These are phyloP conservation scores for Galleria mellonella DNA, from an alignment of 1,140 invertebrate species.

Conservation along the genomic window DNA sequence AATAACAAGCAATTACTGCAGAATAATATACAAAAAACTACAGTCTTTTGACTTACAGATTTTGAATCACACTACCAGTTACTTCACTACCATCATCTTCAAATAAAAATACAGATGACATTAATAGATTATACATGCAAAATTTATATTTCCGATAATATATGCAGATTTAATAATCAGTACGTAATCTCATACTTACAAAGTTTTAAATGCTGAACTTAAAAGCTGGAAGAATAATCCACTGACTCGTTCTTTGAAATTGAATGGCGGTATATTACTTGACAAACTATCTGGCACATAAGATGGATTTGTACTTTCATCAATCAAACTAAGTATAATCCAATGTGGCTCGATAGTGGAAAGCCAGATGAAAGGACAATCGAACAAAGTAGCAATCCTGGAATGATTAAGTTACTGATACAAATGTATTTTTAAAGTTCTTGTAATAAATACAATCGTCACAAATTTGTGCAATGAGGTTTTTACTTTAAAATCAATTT, in stretches of 20 bases:
- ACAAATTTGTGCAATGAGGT: too few relatives aligned
- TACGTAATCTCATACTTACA: constrained; percentile 19
- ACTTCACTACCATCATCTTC: too few relatives aligned
- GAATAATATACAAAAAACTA: too few relatives aligned
- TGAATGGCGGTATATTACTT: constrained; percentile 15
- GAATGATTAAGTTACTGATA: background rate
- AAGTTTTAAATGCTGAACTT: constrained; percentile 6
- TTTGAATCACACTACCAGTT: too few relatives aligned
- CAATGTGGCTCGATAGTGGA: constrained; percentile 35
- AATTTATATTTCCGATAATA: too few relatives aligned
- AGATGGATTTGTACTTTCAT: constrained; percentile 35
- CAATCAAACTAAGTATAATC: constrained; percentile 28
- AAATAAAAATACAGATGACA: too few relatives aligned
- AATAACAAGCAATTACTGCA: too few relatives aligned
- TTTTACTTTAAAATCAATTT: background rate
- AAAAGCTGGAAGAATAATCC: constrained; percentile 15
- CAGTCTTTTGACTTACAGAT: too few relatives aligned
- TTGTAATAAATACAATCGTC: too few relatives aligned
- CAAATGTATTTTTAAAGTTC: background rate
- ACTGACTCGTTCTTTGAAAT: constrained; percentile 23
- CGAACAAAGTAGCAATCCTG: constrained; percentile 27
- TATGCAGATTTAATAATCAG: too few relatives aligned
- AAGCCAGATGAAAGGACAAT: constrained; percentile 43
- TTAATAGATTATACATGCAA: too few relatives aligned
- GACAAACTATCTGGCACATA: constrained; percentile 17